Conservation (phyloP, 2,113 vertebrate genomes). For the Carassius carassius region DNA sequence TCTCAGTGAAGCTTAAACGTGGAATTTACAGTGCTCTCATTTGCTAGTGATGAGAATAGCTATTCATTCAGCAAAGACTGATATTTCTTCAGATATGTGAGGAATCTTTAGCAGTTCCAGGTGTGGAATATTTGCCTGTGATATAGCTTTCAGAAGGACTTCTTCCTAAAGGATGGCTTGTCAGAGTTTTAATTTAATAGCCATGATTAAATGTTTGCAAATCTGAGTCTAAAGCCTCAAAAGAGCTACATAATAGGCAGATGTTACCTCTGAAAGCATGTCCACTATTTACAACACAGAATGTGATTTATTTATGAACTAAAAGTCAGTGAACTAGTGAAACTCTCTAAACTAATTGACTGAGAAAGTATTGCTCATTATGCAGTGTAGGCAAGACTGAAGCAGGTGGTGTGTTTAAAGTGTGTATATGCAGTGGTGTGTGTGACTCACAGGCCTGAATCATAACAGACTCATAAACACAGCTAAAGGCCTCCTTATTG, state of each 20-base stretch:
- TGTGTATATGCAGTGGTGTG: background rate
- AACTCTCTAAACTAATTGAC: background rate
- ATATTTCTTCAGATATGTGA: constrained; percentile 13
- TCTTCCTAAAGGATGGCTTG: background rate
- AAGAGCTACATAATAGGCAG: background rate
- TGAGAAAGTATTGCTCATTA: background rate
- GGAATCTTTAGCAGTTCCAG: constrained; percentile 39
- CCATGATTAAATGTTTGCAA: constrained; percentile 32
- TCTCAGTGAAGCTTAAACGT: background rate
- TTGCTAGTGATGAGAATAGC: background rate
- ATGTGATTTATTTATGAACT: background rate
- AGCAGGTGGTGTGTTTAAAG: constrained; percentile 7
- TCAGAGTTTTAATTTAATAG: constrained; percentile 21
- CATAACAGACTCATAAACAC: constrained; percentile 34
- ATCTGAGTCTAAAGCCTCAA: background rate
- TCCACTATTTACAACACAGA: background rate
- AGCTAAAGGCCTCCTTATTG: background rate
- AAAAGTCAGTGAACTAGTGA: background rate
- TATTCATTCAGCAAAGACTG: constrained; percentile 20
- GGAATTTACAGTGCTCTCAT: background rate
- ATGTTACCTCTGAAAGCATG: background rate
- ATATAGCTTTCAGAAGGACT: constrained; percentile 11
- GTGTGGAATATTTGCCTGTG: background rate
- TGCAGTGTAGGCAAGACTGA: background rate
- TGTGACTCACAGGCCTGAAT: constrained; percentile 19